A percentile compares a stretch with the other conserved stretches of the same genome.
Evolutionary conservation across 2,797 vertebrate species (phyloP).

Genomic region (Bradypus variegatus): DNA sequence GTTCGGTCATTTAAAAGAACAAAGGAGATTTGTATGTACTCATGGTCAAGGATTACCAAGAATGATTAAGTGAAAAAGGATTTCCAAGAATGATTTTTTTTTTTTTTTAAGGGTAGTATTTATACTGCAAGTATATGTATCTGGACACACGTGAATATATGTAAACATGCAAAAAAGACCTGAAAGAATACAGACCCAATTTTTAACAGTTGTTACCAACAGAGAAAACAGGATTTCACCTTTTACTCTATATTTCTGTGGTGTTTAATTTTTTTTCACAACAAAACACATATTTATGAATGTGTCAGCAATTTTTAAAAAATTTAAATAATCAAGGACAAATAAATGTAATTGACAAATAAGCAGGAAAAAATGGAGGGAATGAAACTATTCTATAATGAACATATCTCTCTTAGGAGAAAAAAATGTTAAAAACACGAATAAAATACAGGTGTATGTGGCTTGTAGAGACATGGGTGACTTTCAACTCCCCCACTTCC

Average conservation of each 20-base stretch:
- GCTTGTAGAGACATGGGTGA: background rate
- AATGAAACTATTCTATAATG: constrained; percentile 1
- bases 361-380: constrained; percentile 1
- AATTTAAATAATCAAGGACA: background rate
- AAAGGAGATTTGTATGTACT: background rate
- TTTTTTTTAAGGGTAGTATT: background rate
- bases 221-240: background rate
- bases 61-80: background rate
- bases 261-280: background rate
- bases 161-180: background rate
- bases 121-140: background rate
- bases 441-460: background rate
- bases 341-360: background rate
- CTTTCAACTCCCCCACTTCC: background rate
- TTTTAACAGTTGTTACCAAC: background rate
- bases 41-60: background rate
- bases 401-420: background rate
- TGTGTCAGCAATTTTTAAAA: background rate
- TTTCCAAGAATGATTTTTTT: background rate
- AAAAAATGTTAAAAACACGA: background rate
- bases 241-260: background rate
- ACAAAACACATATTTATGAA: background rate
- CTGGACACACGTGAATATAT: background rate
- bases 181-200: background rate
- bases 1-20: background rate